Conservation (phyloP, 2,797 vertebrate species). For the Sebastiscus tertius region DNA sequence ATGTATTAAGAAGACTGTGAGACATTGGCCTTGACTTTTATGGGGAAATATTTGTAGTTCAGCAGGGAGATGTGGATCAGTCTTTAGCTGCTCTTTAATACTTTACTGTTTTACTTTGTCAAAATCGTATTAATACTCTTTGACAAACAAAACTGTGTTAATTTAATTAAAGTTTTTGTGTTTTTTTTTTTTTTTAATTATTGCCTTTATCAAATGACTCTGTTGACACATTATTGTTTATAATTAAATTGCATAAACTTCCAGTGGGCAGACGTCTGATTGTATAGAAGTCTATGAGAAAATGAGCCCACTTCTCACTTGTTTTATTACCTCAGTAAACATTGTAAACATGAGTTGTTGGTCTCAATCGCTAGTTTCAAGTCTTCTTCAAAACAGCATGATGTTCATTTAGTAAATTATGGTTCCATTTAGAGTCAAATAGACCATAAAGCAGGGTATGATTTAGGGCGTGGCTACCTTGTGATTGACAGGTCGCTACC, state of each 20-base stretch:
- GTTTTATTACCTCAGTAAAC: too few relatives aligned
- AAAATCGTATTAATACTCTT: neutral
- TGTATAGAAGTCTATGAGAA: too few relatives aligned
- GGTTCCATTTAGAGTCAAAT: too few relatives aligned
- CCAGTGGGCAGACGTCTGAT: too few relatives aligned
- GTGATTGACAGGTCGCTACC: too few relatives aligned
- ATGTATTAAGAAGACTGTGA: neutral
- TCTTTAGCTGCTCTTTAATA: neutral
- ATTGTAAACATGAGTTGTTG: too few relatives aligned
- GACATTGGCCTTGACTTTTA: neutral
- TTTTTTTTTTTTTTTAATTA: neutral
- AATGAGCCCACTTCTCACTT: too few relatives aligned
- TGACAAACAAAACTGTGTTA: neutral
- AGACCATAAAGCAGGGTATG: too few relatives aligned
- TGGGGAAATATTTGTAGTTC: neutral
- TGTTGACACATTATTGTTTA: neutral
- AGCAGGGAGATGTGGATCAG: neutral
- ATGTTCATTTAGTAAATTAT: too few relatives aligned
- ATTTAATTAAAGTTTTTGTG: neutral
- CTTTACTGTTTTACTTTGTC: neutral
- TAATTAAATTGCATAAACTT: neutral
- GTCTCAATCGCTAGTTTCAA: too few relatives aligned
- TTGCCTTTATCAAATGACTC: neutral
- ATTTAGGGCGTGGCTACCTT: rapidly evolving
- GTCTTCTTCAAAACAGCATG: too few relatives aligned